phyloP scores from a whole-genome alignment of 2,113 vertebrate genomes.

The Progne subis region DNA sequence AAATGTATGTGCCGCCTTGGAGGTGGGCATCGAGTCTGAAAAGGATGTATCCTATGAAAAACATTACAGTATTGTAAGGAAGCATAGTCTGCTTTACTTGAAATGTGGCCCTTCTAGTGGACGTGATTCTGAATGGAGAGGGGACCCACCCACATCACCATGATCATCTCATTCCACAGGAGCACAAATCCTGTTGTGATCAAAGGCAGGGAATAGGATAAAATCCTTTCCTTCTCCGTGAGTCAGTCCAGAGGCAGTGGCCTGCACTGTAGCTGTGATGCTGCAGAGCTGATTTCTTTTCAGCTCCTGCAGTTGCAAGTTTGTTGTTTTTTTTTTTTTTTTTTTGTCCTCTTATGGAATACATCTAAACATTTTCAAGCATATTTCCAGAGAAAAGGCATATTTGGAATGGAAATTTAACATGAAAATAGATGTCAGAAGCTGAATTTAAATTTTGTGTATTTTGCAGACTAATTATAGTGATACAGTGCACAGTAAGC shows the following conservation, averaged over 20 bases:
- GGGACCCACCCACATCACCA: not conserved
- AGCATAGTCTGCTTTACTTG: not conserved
- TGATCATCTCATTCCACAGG: not conserved
- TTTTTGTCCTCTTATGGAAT: not conserved
- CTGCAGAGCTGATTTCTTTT: not conserved
- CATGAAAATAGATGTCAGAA: not conserved
- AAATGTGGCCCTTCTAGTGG: not conserved
- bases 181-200: not conserved
- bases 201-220: not conserved
- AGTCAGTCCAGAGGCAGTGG: not conserved
- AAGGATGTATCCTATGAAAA: not conserved
- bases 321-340: no score
- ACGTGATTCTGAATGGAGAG: not conserved
- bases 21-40: not conserved
- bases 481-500: not conserved
- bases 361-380: not conserved
- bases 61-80: not conserved
- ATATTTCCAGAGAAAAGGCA: not conserved
- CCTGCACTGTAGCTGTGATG: not conserved
- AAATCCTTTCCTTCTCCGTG: not conserved
- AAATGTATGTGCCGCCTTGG: not conserved
- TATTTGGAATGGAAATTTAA: not conserved
- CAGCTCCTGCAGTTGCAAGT: not conserved
- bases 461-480: not conserved
- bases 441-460: not conserved